A percentile compares a stretch with the other conserved stretches of the same genome.
phyloP scores from a whole-genome alignment of 1,140 invertebrate species.

The Calliopsis andreniformis region DNA sequence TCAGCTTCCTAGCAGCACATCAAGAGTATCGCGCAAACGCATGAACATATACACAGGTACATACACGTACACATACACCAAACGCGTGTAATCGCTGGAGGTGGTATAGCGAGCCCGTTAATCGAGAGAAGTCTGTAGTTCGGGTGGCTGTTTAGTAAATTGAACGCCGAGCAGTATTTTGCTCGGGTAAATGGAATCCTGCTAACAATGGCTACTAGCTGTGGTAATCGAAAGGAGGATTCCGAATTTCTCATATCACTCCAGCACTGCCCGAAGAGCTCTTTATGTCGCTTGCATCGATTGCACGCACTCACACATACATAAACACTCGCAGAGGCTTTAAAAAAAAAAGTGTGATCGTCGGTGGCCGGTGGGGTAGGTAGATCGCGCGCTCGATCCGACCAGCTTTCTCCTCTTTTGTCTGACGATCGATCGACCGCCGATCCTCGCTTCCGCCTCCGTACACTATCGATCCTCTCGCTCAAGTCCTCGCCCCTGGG shows the following conservation, averaged over 20 bases:
- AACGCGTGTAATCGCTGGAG: neutral
- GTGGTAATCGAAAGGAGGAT: neutral
- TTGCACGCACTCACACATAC: neutral
- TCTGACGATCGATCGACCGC: conserved; percentile 36
- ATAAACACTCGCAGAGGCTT: conserved; percentile 54
- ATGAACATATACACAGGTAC: conserved; percentile 19
- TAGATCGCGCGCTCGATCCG: conserved; percentile 52
- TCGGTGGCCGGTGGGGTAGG: conserved; percentile 51
- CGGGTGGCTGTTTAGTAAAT: no score
- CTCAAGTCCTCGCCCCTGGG: conserved; percentile 49
- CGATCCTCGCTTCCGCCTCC: conserved; percentile 50
- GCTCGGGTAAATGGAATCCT: no score
- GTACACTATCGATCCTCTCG: conserved; percentile 57
- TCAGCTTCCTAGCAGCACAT: conserved; percentile 81
- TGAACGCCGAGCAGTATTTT: no score
- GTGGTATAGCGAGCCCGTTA: neutral
- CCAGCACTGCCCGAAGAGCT: neutral
- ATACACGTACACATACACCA: conserved; percentile 40
- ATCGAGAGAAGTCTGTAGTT: no score
- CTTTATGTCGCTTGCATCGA: neutral
- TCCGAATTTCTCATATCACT: neutral
- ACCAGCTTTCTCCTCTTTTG: conserved; percentile 43
- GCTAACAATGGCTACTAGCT: no score
- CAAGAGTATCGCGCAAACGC: conserved; percentile 65
- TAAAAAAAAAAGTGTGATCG: conserved; percentile 56